Conservation (phyloP, 1,140 invertebrate genomes). For the Whitmania pigra region DNA sequence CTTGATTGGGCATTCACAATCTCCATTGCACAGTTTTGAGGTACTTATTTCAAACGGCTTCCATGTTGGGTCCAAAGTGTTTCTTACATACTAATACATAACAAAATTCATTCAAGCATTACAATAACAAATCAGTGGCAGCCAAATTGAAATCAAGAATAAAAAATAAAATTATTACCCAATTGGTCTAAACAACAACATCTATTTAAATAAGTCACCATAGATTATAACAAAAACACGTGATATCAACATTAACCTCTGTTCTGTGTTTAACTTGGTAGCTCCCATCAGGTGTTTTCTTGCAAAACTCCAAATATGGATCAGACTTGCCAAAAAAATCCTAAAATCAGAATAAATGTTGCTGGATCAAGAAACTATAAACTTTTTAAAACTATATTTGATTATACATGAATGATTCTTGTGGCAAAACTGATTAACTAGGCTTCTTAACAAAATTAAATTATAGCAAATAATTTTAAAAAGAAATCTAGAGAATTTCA, state of each 20-base stretch:
- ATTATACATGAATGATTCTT: no score
- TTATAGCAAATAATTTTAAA: no score
- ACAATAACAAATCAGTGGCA: not conserved
- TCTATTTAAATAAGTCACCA: no score
- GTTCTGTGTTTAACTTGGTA: slow-evolving; percentile 36
- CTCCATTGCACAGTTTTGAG: slow-evolving; percentile 39
- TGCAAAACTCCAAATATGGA: slow-evolving; percentile 49
- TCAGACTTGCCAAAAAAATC: slow-evolving; percentile 50
- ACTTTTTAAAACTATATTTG: not conserved
- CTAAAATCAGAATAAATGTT: slow-evolving; percentile 31
- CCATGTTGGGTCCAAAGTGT: slow-evolving; percentile 42
- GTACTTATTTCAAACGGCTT: slow-evolving; percentile 36
- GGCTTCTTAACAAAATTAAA: no score
- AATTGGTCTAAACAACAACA: no score
- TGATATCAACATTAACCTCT: slow-evolving; percentile 28
- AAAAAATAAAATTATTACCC: not conserved
- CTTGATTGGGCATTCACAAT: slow-evolving; percentile 35
- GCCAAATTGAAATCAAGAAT: not conserved
- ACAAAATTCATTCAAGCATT: not conserved
- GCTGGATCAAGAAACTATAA: not conserved
- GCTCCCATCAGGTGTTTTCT: slow-evolving; percentile 42
- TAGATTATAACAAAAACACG: no score
- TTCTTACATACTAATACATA: slow-evolving; percentile 39
- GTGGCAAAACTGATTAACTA: no score
- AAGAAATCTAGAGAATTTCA: no score